phyloP scores from a whole-genome alignment of 2,888 invertebrate species.

The Luffia ferchaultella region DNA sequence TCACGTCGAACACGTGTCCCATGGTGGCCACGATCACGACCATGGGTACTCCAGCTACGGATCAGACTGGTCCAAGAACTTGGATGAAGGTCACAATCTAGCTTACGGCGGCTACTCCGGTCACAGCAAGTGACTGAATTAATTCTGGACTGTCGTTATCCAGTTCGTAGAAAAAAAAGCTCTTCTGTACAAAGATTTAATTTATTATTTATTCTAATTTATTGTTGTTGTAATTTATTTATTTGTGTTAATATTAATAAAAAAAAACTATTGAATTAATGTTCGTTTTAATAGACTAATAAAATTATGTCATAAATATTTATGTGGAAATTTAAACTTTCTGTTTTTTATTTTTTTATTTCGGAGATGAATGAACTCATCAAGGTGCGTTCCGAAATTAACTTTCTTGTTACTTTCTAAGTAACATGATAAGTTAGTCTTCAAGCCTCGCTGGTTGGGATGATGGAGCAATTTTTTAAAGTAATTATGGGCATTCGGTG shows the following conservation, averaged over 20 bases:
- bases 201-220: conserved; percentile 40
- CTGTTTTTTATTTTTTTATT: too few relatives aligned
- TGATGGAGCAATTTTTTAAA: neutral
- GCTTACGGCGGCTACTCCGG: conserved; percentile 73
- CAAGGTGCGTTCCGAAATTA: neutral
- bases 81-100: conserved; percentile 72
- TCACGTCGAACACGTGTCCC: conserved; percentile 56
- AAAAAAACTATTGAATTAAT: neutral
- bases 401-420: neutral
- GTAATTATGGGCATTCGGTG: neutral
- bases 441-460: neutral
- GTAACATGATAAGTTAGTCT: neutral
- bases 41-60: conserved; percentile 19
- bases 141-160: neutral
- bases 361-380: neutral
- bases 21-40: conserved; percentile 43
- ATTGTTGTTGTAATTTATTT: conserved; percentile 52
- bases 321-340: too few relatives aligned
- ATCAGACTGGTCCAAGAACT: conserved; percentile 62
- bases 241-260: conserved; percentile 3
- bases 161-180: conserved; percentile 20
- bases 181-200: conserved; percentile 57
- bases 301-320: neutral
- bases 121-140: conserved; percentile 28
- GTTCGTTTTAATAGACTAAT: too few relatives aligned